phyloP scores from a whole-genome alignment of 2,113 vertebrate genomes.

The Pelecanoides urinatrix region DNA sequence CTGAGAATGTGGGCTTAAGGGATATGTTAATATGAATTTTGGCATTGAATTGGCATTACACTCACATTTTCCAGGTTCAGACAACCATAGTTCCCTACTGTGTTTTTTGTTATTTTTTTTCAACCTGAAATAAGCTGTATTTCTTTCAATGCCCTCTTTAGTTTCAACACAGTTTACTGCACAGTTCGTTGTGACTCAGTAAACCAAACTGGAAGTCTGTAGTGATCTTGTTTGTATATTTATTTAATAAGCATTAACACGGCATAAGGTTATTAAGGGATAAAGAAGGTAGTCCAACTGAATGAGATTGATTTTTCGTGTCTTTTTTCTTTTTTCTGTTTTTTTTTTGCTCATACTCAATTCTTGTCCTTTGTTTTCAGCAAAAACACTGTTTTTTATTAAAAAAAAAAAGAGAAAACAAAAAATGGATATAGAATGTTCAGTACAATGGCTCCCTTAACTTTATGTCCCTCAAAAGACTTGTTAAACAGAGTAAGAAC shows the following conservation, averaged over 20 bases:
- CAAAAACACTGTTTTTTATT: not conserved
- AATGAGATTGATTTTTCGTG: not conserved
- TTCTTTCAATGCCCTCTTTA: not conserved
- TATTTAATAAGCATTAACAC: not conserved
- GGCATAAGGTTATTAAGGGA: not conserved
- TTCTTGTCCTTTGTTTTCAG: not conserved
- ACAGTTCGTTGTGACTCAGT: not conserved
- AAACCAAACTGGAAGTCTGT: not conserved
- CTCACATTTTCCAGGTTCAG: not conserved
- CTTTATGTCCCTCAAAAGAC: not conserved
- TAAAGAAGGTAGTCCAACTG: not conserved
- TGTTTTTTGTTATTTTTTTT: fast-evolving
- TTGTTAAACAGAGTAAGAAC: not conserved
- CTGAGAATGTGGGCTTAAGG: not conserved
- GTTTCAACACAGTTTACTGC: not conserved
- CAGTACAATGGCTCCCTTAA: not conserved
- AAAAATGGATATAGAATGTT: fast-evolving
- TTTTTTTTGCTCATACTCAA: not conserved
- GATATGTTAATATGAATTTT: not conserved
- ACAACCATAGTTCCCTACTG: not conserved
- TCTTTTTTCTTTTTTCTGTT: not conserved
- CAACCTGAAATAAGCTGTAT: not conserved
- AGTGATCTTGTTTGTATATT: not conserved
- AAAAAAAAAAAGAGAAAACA: not conserved
- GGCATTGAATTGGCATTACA: not conserved